Evolutionary conservation across 2,888 invertebrate species (phyloP), one percentile per base, ranked within the genome.

Genomic region (Salticus scenicus): DNA sequence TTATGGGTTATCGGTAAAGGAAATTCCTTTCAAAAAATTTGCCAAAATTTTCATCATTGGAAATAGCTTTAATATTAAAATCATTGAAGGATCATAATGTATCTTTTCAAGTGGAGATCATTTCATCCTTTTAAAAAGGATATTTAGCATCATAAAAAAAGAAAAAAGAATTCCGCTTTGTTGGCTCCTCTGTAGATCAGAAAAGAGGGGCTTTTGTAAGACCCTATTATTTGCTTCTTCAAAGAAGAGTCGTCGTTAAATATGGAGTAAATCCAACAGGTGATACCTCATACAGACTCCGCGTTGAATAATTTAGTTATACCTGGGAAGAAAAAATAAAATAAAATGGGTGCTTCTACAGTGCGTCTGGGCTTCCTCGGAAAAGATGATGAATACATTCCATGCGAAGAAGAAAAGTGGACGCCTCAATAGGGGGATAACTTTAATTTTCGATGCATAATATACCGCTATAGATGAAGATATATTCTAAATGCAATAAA

Each of bases 91-190:
- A n/a, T n/a, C 77, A 47, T 37, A 33, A 31, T 66, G 37, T 30
- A 66, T 33, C 70, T 37, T 76, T 69, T 84, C 71, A 77, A 84
- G 83, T 77, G 83, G 66, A 64, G 64, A 84, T 84, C 83, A 84
- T 57, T 77, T 37, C 69, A 72, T 83, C 70, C 82, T 64, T 51
- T 37, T 75, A 83, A 71, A 67, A 66, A 83, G 82, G 74, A 10
- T 76, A 51, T 77, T 84, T 77, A 77, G 77, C 83, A 84, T 84
- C 51, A 84, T 77, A 84, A 84, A 77, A 80, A 77, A 84, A 73
- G 47, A 84, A 69, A 20, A 77, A 33, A 84, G 31, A 57, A 84
- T 84, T 84, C 83, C 73, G 67, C 73, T 66, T 67, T 67, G 47
- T 57, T 73, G 77, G 33, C 20, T 73, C 31, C 57, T 7, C 20